Evolutionary conservation across 2,797 vertebrate genomes (phyloP), one percentile per base, ranked within the genome.

Genomic region (Sebastes kiyomatsui): DNA sequence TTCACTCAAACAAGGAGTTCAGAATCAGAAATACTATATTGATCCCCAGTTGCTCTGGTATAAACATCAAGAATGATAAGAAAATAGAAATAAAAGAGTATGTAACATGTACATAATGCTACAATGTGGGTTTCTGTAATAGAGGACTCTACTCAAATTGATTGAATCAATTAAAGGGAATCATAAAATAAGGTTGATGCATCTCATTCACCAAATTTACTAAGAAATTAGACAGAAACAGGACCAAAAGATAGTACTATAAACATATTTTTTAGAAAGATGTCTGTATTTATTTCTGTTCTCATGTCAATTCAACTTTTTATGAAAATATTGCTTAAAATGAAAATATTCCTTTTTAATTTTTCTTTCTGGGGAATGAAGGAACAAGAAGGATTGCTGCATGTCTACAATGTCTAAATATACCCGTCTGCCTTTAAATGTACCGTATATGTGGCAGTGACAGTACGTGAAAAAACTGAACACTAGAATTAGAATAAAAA

Each of bases 321-420:
- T 2, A 64, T 49, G 2, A 9, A 66, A 25, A 22, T 62, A 61
- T 72, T 49, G 11, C 20, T 27, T 8, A 1, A 27, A 52, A 23
- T 14, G 18, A 20, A 52, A 52, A 46, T 46, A 68, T 80, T 33
- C 76, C 56, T 3, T 22, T 27, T 28, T 16, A 4, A 20, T 33
- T 46, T 46, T 46, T 46, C 42, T 42, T 9, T 22, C 6, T 16
- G 12, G 23, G 28, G 2, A 62, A 69, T 68, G 69, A 83, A 30
- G 30, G 4, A 69, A 79, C 4, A 14, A 56, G n/a, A 75, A 78
- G 16, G 38, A 1, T 20, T 67, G 4, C 84, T 86, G 87, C 87
- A 90, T 85, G 79, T 71, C 33, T 30, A 20, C 7, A 74, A 72
- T 60, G 27, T 16, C 25, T 56, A 33, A 62, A 69, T 65, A 75